Evolutionary conservation across 1,140 invertebrate species (phyloP).

Genomic region (Fopius arisanus): DNA sequence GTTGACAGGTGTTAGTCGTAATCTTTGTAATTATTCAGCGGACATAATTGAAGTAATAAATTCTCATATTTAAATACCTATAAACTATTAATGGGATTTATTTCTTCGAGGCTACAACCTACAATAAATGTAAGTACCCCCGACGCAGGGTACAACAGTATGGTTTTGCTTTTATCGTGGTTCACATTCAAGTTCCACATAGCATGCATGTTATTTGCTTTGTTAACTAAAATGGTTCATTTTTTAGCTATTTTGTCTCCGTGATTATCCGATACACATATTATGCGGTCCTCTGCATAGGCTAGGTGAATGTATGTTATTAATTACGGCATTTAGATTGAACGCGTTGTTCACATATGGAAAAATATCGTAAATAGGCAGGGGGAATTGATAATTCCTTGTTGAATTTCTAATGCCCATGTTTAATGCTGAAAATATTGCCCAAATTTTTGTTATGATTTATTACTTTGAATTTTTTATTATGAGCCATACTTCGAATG

Average conservation of each 20-base stretch:
- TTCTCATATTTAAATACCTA: too few relatives aligned
- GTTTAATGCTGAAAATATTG: neutral
- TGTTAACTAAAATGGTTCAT: conserved; percentile 22
- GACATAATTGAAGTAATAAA: too few relatives aligned
- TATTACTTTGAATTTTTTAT: neutral
- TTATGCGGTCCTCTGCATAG: too few relatives aligned
- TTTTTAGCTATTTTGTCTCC: neutral
- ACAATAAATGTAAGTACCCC: too few relatives aligned
- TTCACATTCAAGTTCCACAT: conserved; percentile 30
- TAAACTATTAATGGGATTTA: too few relatives aligned
- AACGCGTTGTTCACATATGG: conserved; percentile 32
- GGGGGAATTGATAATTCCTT: conserved; percentile 26
- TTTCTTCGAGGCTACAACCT: too few relatives aligned
- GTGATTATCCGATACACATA: neutral
- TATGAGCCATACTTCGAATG: conserved; percentile 1
- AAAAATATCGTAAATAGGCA: too few relatives aligned
- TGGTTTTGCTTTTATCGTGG: conserved; percentile 31
- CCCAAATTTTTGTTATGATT: neutral
- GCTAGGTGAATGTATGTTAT: too few relatives aligned
- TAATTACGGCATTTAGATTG: conserved; percentile 18
- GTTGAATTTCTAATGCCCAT: conserved; percentile 21
- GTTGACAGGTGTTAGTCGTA: too few relatives aligned
- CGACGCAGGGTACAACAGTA: too few relatives aligned
- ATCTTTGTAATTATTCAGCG: too few relatives aligned
- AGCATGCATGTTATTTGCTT: conserved; percentile 17